These are phyloP conservation scores for Tupaia tana DNA, from an alignment of 2,113 vertebrate species.

Conservation along the genomic window DNA sequence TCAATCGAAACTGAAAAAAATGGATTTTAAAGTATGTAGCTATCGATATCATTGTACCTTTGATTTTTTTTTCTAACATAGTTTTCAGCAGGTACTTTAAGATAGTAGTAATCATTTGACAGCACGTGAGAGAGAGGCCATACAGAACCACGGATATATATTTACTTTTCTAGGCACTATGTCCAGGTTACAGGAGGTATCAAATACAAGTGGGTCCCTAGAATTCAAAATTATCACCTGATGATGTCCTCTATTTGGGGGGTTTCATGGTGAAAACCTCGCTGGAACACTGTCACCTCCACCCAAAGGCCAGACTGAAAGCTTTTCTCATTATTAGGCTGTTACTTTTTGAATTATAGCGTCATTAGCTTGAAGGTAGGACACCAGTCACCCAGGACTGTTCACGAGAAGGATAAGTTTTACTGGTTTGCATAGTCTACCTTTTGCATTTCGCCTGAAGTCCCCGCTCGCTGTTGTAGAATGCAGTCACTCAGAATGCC, in stretches of 20 bases:
- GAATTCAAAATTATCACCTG: background rate
- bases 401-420: background rate
- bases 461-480: background rate
- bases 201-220: background rate
- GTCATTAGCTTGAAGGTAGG: background rate
- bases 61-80: background rate
- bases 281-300: background rate
- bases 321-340: background rate
- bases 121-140: background rate
- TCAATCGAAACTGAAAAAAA: background rate
- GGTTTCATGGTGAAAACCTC: background rate
- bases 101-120: background rate
- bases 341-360: background rate
- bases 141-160: background rate
- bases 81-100: background rate
- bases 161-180: background rate
- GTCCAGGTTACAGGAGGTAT: background rate
- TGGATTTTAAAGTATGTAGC: background rate
- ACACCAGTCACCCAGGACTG: background rate
- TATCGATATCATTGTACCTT: background rate
- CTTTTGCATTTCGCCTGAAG: background rate
- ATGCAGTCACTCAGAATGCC: background rate
- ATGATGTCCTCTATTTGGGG: background rate
- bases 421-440: background rate
- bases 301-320: background rate